Percentiles rank a stretch among this genome's conserved stretches.
These are phyloP conservation scores for Karalla daura DNA, from an alignment of 2,797 vertebrate genomes.

Conservation along the genomic window DNA sequence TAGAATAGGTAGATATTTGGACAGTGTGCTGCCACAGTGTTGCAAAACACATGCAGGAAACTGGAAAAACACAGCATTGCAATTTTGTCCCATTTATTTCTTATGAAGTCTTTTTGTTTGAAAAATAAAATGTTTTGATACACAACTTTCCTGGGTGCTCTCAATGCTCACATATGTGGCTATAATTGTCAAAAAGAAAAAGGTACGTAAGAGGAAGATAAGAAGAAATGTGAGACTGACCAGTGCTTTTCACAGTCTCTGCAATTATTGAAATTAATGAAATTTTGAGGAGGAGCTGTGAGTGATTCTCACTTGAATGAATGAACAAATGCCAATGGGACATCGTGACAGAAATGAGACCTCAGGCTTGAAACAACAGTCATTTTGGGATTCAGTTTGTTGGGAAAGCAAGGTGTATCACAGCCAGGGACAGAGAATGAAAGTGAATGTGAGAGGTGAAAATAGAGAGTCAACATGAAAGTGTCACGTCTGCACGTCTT, in stretches of 20 bases:
- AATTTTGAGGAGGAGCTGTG: not conserved
- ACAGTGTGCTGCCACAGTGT: too few species aligned
- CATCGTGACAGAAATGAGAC: not conserved
- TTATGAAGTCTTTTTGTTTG: too few species aligned
- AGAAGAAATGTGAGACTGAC: too few species aligned
- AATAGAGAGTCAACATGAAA: constrained; percentile 17
- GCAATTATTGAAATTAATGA: not conserved
- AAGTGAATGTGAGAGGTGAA: constrained; percentile 29
- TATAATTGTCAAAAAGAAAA: too few species aligned
- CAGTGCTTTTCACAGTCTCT: not conserved
- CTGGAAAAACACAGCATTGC: too few species aligned
- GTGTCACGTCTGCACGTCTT: constrained; percentile 31
- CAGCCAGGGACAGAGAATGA: constrained; percentile 1
- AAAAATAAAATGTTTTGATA: too few species aligned
- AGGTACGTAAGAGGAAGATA: too few species aligned
- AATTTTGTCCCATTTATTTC: too few species aligned
- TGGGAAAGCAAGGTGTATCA: not conserved
- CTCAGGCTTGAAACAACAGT: constrained; percentile 21
- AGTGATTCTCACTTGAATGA: not conserved
- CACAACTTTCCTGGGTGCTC: too few species aligned
- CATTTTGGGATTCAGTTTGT: not conserved
- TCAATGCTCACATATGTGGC: not conserved
- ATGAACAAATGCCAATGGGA: constrained; percentile 13
- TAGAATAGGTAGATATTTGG: too few species aligned
- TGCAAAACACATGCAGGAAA: too few species aligned